A percentile compares a stretch with the other conserved stretches of the same genome.
phyloP scores from a whole-genome alignment of 1,140 invertebrate genomes.

The Eumaeus atala region DNA sequence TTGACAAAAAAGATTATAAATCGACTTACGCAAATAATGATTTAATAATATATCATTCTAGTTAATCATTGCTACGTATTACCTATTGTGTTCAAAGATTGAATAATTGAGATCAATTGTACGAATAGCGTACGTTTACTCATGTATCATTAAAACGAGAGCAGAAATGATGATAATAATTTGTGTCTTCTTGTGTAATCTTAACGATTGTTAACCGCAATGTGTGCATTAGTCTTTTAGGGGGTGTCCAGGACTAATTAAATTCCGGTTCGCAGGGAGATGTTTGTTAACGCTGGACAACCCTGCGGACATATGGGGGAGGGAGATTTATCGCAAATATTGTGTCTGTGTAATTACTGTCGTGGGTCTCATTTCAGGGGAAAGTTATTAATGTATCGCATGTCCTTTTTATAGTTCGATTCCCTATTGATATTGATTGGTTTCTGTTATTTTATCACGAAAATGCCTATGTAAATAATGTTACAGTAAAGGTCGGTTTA shows the following conservation, averaged over 20 bases:
- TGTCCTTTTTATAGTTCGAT: neutral
- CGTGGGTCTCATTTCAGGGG: neutral
- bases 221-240: conserved; percentile 30
- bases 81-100: conserved; percentile 1
- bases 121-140: conserved; percentile 13
- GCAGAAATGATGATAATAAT: conserved; percentile 25
- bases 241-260: conserved; percentile 47
- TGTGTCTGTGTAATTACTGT: conserved; percentile 1
- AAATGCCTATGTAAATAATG: no score
- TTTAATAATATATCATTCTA: no score
- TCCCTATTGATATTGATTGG: no score
- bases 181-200: conserved; percentile 30
- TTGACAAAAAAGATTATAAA: no score
- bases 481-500: no score
- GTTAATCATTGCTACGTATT: neutral
- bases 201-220: conserved; percentile 26
- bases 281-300: conserved; percentile 37
- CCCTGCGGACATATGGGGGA: conserved; percentile 34
- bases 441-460: no score
- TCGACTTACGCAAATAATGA: no score
- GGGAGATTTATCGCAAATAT: conserved; percentile 29
- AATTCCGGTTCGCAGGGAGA: conserved; percentile 42
- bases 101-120: conserved; percentile 11
- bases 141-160: conserved; percentile 16
- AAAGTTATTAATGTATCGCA: no score